Base-by-base conservation (phyloP, 2,797 vertebrate species). In the Lepilemur ruficaudatus region DNA sequence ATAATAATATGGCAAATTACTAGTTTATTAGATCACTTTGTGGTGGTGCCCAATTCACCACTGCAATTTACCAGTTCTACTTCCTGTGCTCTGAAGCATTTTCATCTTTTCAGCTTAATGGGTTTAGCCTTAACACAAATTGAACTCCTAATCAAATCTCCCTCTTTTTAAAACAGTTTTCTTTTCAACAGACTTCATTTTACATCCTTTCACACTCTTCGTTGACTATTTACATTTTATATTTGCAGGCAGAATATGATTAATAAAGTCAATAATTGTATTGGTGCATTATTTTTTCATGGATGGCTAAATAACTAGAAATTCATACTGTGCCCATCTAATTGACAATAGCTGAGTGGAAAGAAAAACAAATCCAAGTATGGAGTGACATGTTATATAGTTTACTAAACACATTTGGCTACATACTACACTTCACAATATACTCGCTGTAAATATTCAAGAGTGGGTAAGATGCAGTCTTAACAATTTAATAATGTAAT, bases 71-170 rank as follows among this genome's bases (percentile, higher is more conserved):
- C 92, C 23, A 81, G 28, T 67, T 92, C 52, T 67, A 17, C n/a
- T 81, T 94, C 67, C 76, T 69, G 30, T 50, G 13, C 75, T 78
- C 61, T 17, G 46, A 67, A 81, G 81, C 22, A 22, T 84, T 87
- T 89, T 70, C 23, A 84, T 92, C 80, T 78, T 65, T 76, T 83
- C 89, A 91, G 35, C 38, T 70, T 91, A 94, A 79, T 88, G 65
- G 48, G 55, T 85, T 96, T 95, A 89, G n/a, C 88, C 95, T 93
- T 93, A 90, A 96, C 87, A 84, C 75, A 97, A 97, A 97, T 95
- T 90, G 92, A 93, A 92, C 76, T 87, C 32, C 55, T 88, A 87
- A 96, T 96, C 67, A 93, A 96, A 96, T 96, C 67, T 90, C 75
- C 50, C 41, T 75, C 75, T 52, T 82, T 95, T 67, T 83, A 79